Conservation (phyloP, 2,888 invertebrate genomes). For the Drosophila affinis region DNA sequence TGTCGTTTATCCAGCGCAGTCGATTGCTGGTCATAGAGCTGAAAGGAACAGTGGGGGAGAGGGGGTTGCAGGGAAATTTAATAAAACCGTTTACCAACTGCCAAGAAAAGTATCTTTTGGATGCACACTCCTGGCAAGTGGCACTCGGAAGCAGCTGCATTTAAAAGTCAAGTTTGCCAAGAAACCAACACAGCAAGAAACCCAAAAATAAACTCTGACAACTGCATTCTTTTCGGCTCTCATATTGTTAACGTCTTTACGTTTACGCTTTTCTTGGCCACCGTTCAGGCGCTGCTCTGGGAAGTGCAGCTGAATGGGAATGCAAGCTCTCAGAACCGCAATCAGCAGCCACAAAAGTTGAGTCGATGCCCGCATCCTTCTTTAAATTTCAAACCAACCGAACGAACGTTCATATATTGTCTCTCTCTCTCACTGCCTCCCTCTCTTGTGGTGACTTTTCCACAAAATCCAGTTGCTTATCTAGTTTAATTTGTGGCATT, state of each 20-base stretch:
- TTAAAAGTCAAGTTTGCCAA: constrained; percentile 67
- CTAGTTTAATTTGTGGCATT: constrained; percentile 36
- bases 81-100: constrained; percentile 40
- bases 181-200: constrained; percentile 43
- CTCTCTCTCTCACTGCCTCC: background rate
- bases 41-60: constrained; percentile 51
- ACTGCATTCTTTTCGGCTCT: constrained; percentile 48
- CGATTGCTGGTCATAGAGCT: constrained; percentile 93
- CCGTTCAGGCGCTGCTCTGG: constrained; percentile 37
- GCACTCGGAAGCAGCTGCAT: constrained; percentile 66
- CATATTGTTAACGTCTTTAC: constrained; percentile 54
- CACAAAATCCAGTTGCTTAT: constrained; percentile 30
- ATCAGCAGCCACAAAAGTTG: constrained; percentile 6
- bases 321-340: background rate
- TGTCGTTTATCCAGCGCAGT: constrained; percentile 89
- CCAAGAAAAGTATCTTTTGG: constrained; percentile 53
- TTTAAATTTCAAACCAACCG: constrained; percentile 10
- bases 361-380: background rate
- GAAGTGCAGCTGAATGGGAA: background rate
- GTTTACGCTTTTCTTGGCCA: constrained; percentile 66
- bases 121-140: constrained; percentile 61
- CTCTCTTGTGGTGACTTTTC: constrained; percentile 1
- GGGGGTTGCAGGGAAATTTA: constrained; percentile 15
- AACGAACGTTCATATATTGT: constrained; percentile 9
- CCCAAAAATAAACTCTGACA: constrained; percentile 53